phyloP scores from a whole-genome alignment of 1,140 invertebrate species.

The Reticulitermes speratus region DNA sequence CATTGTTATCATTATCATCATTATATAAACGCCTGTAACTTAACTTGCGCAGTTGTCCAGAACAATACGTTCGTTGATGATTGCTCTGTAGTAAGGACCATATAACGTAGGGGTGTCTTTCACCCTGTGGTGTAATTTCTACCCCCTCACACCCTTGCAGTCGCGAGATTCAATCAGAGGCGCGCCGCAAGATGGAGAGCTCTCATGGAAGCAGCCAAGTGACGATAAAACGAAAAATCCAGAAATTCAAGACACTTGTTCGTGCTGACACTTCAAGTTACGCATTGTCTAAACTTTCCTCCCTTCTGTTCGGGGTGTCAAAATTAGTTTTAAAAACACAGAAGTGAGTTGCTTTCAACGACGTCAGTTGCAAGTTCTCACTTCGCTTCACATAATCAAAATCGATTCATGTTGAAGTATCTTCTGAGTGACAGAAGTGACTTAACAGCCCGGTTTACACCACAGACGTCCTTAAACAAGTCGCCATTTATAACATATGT shows the following conservation, averaged over 20 bases:
- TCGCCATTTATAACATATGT: no score
- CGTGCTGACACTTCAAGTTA: background rate
- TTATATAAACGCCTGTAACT: no score
- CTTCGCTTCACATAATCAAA: background rate
- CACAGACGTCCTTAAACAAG: background rate
- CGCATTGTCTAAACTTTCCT: background rate
- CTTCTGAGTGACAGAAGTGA: background rate
- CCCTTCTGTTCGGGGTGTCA: background rate
- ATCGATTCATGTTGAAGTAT: background rate
- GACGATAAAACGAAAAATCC: conserved; percentile 19
- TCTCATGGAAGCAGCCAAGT: background rate
- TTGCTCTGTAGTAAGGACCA: no score
- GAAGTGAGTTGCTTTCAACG: background rate
- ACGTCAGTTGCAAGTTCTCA: background rate
- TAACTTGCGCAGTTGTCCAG: no score
- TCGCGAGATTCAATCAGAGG: background rate
- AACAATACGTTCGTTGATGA: no score
- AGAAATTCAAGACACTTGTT: background rate
- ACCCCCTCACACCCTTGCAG: background rate
- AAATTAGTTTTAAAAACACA: conserved; percentile 20
- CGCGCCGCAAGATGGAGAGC: background rate
- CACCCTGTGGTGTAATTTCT: background rate
- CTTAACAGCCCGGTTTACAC: background rate
- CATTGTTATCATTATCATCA: no score
- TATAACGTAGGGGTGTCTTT: background rate